phyloP scores from a whole-genome alignment of 2,797 vertebrate genomes.

The Amniataba percoides region DNA sequence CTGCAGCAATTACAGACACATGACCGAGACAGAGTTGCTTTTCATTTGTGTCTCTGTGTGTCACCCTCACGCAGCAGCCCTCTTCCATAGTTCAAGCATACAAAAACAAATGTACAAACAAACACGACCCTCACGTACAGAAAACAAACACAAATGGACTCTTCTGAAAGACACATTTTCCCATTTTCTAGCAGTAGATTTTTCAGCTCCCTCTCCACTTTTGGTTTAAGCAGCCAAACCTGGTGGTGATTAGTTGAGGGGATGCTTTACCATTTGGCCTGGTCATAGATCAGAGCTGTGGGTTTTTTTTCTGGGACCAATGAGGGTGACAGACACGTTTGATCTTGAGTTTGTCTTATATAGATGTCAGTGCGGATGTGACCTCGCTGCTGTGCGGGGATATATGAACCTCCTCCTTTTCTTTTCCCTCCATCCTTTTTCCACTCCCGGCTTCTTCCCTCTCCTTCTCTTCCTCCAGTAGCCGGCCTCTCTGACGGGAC shows the following conservation, averaged over 20 bases:
- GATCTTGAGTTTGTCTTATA: slow-evolving; percentile 63
- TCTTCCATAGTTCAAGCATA: slow-evolving; percentile 30
- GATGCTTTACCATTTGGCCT: slow-evolving; percentile 34
- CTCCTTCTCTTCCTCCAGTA: slow-evolving; percentile 54
- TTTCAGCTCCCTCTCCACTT: slow-evolving; percentile 12
- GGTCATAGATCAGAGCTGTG: slow-evolving; percentile 43
- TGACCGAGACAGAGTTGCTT: slow-evolving; percentile 46
- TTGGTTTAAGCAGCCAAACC: slow-evolving; percentile 14
- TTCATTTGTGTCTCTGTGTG: slow-evolving; percentile 35
- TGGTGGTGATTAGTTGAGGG: slow-evolving; percentile 51
- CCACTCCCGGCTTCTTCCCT: slow-evolving; percentile 28
- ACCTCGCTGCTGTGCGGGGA: slow-evolving; percentile 43
- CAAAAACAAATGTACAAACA: slow-evolving; percentile 21
- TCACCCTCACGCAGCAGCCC: slow-evolving; percentile 35
- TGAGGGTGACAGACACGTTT: slow-evolving; percentile 52
- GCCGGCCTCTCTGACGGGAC: slow-evolving; percentile 59
- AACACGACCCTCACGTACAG: not conserved
- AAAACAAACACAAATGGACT: slow-evolving; percentile 16
- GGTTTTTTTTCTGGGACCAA: slow-evolving; percentile 28
- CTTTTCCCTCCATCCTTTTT: slow-evolving; percentile 26
- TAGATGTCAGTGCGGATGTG: slow-evolving; percentile 53
- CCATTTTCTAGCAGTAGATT: not conserved
- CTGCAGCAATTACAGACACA: slow-evolving; percentile 64
- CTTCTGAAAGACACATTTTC: slow-evolving; percentile 5
- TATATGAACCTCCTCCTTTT: slow-evolving; percentile 35